These are phyloP conservation scores for Cacoxenus indagator DNA, from an alignment of 2,888 invertebrate species.

Conservation along the genomic window DNA sequence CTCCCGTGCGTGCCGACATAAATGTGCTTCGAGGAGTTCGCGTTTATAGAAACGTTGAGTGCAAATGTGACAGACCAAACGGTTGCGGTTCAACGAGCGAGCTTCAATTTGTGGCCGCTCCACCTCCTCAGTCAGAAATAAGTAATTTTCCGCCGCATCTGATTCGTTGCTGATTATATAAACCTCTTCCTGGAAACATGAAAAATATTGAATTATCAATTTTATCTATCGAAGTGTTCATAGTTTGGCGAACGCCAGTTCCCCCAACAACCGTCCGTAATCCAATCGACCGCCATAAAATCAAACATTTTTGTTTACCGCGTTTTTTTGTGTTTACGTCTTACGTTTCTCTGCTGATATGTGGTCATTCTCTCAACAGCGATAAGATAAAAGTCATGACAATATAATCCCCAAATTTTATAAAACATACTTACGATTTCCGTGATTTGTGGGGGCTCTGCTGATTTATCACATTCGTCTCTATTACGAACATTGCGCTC, in stretches of 20 bases:
- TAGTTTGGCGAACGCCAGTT: neutral
- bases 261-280: neutral
- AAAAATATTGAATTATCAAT: neutral
- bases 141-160: neutral
- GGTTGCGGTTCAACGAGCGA: conserved; percentile 32
- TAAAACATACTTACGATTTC: neutral
- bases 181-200: conserved; percentile 48
- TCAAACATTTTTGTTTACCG: neutral
- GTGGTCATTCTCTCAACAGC: too few species aligned
- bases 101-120: too few species aligned
- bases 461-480: too few species aligned
- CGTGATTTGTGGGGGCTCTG: neutral
- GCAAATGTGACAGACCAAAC: conserved; percentile 40
- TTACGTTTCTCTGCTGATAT: neutral
- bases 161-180: conserved; percentile 45
- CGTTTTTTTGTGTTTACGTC: neutral
- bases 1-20: conserved; percentile 44
- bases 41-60: conserved; percentile 48
- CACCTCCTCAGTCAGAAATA: too few species aligned
- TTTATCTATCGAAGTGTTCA: neutral
- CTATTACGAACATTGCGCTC: too few species aligned
- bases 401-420: too few species aligned
- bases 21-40: conserved; percentile 46
- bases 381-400: neutral
- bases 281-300: neutral